Percentiles rank a stretch among this genome's conserved stretches.
phyloP scores from a whole-genome alignment of 2,797 vertebrate species.

The Hapalemur alaotrensis region DNA sequence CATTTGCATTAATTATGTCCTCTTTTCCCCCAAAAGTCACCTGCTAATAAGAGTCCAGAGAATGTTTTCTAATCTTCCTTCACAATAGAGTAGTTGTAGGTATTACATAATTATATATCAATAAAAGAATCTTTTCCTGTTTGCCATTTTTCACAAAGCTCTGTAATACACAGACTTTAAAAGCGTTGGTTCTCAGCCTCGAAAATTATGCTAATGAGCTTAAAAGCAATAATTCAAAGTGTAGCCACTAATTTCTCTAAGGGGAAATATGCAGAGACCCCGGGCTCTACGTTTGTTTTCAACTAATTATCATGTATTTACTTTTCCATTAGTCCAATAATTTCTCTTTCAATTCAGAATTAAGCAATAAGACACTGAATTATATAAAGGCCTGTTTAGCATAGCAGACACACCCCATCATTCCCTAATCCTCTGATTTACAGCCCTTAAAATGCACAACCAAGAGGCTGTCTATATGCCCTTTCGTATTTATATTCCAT shows the following conservation, averaged over 20 bases:
- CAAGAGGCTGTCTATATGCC: conserved; percentile 27
- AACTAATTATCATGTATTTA: conserved; percentile 73
- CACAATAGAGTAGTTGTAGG: not conserved
- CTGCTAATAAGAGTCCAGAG: conserved; percentile 12
- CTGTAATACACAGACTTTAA: conserved; percentile 19
- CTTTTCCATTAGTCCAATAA: conserved; percentile 71
- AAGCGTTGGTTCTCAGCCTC: conserved; percentile 27
- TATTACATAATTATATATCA: conserved; percentile 15
- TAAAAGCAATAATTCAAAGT: conserved; percentile 60
- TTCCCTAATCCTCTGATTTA: conserved; percentile 59
- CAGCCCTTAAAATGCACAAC: conserved; percentile 49
- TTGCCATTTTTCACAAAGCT: conserved; percentile 44
- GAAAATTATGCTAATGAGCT: conserved; percentile 61
- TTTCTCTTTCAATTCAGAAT: conserved; percentile 72
- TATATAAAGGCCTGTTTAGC: conserved; percentile 70
- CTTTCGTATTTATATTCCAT: conserved; percentile 60
- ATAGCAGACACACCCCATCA: conserved; percentile 51
- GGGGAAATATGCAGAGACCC: conserved; percentile 47
- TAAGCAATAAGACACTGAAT: conserved; percentile 69
- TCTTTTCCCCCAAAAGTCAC: not conserved
- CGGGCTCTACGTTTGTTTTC: conserved; percentile 33
- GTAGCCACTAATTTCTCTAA: conserved; percentile 67
- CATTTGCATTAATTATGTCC: not conserved
- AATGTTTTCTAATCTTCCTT: not conserved
- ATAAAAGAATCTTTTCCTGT: not conserved